Conservation (phyloP, 2,113 vertebrate species). For the Ailuropoda melanoleuca region DNA sequence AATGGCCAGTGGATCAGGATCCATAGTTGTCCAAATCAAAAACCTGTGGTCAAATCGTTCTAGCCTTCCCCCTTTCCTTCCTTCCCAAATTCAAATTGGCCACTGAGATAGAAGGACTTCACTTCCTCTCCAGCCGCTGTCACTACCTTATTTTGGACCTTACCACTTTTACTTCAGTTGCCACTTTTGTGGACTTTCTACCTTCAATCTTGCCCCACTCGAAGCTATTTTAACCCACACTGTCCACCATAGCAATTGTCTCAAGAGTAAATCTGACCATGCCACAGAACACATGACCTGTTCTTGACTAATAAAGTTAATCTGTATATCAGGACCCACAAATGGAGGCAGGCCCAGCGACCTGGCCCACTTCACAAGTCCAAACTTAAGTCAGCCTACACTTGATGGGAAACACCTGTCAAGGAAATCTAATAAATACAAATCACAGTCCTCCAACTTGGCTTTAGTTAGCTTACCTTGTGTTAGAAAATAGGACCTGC, state of each 20-base stretch:
- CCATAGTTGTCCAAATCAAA: background rate
- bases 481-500: background rate
- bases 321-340: background rate
- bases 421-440: background rate
- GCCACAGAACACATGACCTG: background rate
- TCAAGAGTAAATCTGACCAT: background rate
- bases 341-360: background rate
- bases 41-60: background rate
- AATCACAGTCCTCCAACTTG: background rate
- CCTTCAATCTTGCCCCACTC: background rate
- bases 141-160: background rate
- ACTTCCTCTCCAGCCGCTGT: background rate
- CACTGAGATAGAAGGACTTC: background rate
- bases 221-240: background rate
- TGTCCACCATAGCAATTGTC: background rate
- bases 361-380: background rate
- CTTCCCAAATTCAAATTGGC: background rate
- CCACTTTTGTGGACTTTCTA: background rate
- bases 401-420: background rate
- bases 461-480: background rate
- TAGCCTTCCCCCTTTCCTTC: background rate
- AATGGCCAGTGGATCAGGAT: background rate
- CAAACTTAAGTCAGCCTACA: background rate
- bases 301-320: background rate
- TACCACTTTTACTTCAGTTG: background rate